A percentile compares a stretch with the other conserved stretches of the same genome.
Evolutionary conservation across 2,113 vertebrate genomes (phyloP).

Genomic region (Mandrillus leucophaeus): DNA sequence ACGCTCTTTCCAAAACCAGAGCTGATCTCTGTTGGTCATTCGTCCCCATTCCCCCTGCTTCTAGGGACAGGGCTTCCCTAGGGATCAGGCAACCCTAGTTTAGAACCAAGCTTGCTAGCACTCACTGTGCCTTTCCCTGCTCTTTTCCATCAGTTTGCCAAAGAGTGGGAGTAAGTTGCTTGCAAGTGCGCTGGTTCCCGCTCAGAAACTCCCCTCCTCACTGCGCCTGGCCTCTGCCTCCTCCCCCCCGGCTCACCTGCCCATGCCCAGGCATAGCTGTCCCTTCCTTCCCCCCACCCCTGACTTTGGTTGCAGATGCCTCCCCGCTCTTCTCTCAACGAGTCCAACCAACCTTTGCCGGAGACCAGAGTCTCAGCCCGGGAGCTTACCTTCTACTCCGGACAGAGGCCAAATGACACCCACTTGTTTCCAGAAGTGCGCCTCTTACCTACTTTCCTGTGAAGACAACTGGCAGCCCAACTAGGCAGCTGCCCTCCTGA

Average conservation of each 20-base stretch:
- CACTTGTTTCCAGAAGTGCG: fast-evolving
- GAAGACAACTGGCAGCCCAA: fast-evolving
- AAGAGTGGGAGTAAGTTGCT: fast-evolving
- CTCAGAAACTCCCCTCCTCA: not conserved
- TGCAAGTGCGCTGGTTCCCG: fast-evolving
- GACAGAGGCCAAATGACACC: not conserved
- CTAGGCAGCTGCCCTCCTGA: not conserved
- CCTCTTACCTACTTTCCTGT: not conserved
- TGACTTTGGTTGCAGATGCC: not conserved
- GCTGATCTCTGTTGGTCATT: too few relatives aligned
- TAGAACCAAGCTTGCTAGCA: fast-evolving
- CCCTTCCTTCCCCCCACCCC: not conserved
- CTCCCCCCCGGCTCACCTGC: not conserved
- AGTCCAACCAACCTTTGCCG: not conserved
- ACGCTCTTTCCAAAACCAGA: not conserved
- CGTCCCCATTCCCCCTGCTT: fast-evolving
- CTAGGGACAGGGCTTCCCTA: not conserved
- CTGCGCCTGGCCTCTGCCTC: not conserved
- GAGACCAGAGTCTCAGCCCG: not conserved
- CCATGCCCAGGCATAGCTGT: fast-evolving
- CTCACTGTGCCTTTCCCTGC: fast-evolving
- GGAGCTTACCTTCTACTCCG: not conserved
- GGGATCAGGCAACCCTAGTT: fast-evolving
- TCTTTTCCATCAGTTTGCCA: not conserved
- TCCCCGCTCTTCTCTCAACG: not conserved